Base-by-base conservation (phyloP, 2,888 invertebrate species). In the Pyrocoelia pectoralis region DNA sequence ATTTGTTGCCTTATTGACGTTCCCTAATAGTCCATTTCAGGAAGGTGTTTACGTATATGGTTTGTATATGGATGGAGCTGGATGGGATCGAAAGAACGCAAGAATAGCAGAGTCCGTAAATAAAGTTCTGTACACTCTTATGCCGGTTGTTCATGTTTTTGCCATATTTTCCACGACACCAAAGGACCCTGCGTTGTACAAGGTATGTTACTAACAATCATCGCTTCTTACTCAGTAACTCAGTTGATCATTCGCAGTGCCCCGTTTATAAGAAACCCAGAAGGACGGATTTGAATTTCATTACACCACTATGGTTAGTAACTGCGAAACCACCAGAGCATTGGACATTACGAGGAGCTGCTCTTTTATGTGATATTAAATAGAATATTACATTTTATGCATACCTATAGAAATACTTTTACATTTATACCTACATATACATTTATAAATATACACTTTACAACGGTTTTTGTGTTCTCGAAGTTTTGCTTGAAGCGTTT, bases 261-360 rank as follows among this genome's bases (percentile, higher is more conserved):
- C 95, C 95, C 0, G 91, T 94, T 10, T 95, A 96, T 79, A 96
- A 95, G 81, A 95, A 95, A 78, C 89, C 93, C 1, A 84, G 85
- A 66, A 88, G 96, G 70, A 95, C 95, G 0, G 94, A 91, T 69
- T 82, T 93, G 56, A 93, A 92, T 54, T 92, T 91, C 75, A 90
- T 95, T 69, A 90, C 91, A 0, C 87, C 90, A 0, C 79, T 93
- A 12, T 91, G 89, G 89, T 76, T 93, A 64, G 85, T 86, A 29
- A 90, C 90, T 0, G 73, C 83, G 10, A 88, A 88, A 74, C 82
- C 84, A 8, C 91, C 94, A 0, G 93, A 94, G 65, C 93, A 93
- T 79, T 95, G 95, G 95, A 88, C 89, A 46, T 79, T 95, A 38
- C 84, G 95, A 67, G 95, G 95, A 9, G 94, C 93, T 6, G 95